Percentiles rank a stretch among this genome's conserved stretches.
phyloP scores from a whole-genome alignment of 2,888 invertebrate species.

The Baccha elongata region DNA sequence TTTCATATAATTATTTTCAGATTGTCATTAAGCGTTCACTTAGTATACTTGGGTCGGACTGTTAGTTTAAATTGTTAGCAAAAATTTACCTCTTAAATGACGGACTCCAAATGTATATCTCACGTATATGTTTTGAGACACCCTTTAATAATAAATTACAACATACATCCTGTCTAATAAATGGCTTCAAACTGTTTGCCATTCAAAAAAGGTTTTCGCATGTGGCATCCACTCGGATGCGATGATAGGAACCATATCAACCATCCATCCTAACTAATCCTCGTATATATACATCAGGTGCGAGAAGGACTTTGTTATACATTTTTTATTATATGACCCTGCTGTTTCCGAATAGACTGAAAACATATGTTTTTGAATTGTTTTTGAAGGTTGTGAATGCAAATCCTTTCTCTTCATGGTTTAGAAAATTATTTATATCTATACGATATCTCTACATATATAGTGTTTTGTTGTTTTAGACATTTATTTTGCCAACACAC shows the following conservation, averaged over 20 bases:
- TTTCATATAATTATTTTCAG: too few species aligned
- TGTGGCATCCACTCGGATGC: neutral
- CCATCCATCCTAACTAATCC: neutral
- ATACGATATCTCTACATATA: neutral
- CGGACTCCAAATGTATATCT: too few species aligned
- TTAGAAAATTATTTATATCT: conserved; percentile 59
- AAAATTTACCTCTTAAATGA: too few species aligned
- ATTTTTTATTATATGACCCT: neutral
- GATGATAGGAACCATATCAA: neutral
- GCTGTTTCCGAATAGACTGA: conserved; percentile 18
- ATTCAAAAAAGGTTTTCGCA: conserved; percentile 14
- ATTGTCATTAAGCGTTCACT: too few species aligned
- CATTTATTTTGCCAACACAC: conserved; percentile 55
- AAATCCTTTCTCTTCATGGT: conserved; percentile 49
- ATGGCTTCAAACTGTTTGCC: conserved; percentile 34
- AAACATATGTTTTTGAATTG: conserved; percentile 66
- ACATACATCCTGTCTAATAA: conserved; percentile 39
- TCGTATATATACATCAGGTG: conserved; percentile 24
- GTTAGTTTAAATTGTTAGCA: too few species aligned
- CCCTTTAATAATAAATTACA: neutral
- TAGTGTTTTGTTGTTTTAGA: conserved; percentile 30
- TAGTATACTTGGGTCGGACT: too few species aligned
- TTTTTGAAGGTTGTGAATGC: conserved; percentile 63
- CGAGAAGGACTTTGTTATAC: neutral
- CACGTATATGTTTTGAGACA: too few species aligned